Percentiles rank a stretch among this genome's conserved stretches.
Evolutionary conservation across 92 coral and sea anemone genomes (phyloP).

Genomic region (Heteractis magnifica): DNA sequence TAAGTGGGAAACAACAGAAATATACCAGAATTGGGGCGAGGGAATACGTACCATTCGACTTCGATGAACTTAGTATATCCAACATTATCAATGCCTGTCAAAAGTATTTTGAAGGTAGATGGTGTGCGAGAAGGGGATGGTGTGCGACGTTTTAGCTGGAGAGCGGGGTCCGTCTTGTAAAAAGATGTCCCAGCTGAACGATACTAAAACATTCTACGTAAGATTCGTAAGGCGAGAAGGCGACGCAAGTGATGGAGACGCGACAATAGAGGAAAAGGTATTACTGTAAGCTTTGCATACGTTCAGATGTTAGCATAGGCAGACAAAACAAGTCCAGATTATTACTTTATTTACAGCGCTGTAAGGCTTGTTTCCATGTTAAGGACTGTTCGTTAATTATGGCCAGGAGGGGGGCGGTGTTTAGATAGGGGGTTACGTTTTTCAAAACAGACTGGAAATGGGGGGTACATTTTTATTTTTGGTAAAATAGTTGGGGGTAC

Average conservation of each 20-base stretch:
- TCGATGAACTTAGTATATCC: constrained; percentile 38
- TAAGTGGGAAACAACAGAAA: constrained; percentile 51
- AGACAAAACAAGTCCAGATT: no score
- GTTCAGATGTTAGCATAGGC: no score
- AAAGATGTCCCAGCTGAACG: constrained; percentile 44
- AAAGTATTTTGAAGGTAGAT: constrained; percentile 38
- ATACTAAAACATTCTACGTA: constrained; percentile 39
- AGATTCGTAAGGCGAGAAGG: constrained; percentile 27
- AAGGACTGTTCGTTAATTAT: no score
- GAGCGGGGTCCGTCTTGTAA: constrained; percentile 46
- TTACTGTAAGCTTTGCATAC: no score
- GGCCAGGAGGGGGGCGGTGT: no score
- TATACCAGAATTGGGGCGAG: constrained; percentile 45
- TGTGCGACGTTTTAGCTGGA: constrained; percentile 49
- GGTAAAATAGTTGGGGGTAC: no score
- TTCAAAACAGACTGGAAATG: no score
- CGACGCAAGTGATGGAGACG: not conserved
- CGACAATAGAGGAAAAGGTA: not conserved
- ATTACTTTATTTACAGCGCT: no score
- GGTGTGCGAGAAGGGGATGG: constrained; percentile 39
- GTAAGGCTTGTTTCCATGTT: no score
- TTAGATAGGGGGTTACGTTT: no score
- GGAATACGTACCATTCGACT: constrained; percentile 50
- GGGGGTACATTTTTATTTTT: no score
- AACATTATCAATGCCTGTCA: constrained; percentile 41